Base-by-base conservation (phyloP, 2,888 invertebrate genomes). In the Operophtera brumata region DNA sequence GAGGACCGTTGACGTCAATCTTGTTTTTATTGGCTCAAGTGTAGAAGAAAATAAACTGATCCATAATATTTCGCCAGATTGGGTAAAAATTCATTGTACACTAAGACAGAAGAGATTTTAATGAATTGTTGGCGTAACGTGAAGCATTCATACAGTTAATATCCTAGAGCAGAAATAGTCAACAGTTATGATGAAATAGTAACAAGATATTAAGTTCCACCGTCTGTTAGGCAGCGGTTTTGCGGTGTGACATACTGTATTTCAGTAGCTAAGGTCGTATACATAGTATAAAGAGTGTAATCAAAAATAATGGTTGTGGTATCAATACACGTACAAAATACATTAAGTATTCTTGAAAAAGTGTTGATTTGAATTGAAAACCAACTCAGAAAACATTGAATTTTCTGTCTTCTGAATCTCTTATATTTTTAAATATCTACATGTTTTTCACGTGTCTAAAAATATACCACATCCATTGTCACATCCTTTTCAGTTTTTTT, bases 201-300 rank as follows among this genome's bases (percentile, higher is more conserved):
- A 46, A 52, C 36, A 41, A 10, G 34, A 40, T 40, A 52, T 35
- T 13, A n/a, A n/a, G n/a, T n/a, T n/a, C n/a, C n/a, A 32, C 11
- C 36, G 11, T 56, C 44, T 30, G 51, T 48, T 43, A 12, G 47
- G 1, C 43, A 60, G 65, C 54, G 64, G 58, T 64, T 64, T 61
- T 62, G 61, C 50, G 61, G 62, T 56, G 36, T 59, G 52, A 51
- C 32, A 45, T 44, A 39, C 50, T 44, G 54, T 26, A 26, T 26
- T 26, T 26, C 26, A 26, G 26, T 26, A 26, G 6, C 1, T 26
- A 26, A 8, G 26, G 6, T 26, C n/a, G n/a, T n/a, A n/a, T n/a
- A n/a, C n/a, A n/a, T n/a, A n/a, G n/a, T n/a, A n/a, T n/a, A n/a
- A n/a, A n/a, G n/a, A n/a, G n/a, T n/a, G n/a, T n/a, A n/a, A n/a